Percentiles rank a stretch among this genome's conserved stretches.
Evolutionary conservation across 2,888 invertebrate species (phyloP).

Genomic region (Augochlorella aurata): DNA sequence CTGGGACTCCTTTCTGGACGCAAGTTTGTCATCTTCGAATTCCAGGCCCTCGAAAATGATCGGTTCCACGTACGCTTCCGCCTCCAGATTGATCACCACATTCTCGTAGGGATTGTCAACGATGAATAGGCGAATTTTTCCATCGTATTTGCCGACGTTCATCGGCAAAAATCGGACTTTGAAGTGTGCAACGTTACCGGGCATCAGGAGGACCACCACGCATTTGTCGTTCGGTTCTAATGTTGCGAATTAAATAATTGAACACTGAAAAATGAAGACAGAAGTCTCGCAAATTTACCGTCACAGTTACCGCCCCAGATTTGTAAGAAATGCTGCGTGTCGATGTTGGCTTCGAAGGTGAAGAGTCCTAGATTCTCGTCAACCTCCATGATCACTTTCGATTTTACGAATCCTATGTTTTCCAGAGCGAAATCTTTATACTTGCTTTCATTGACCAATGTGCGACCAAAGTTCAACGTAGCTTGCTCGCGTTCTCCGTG

Average conservation of each 20-base stretch:
- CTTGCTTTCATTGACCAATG: conserved; percentile 70
- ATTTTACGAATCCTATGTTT: conserved; percentile 80
- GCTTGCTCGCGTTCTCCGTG: conserved; percentile 62
- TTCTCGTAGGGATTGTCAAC: conserved; percentile 85
- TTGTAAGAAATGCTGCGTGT: conserved; percentile 23
- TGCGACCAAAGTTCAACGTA: conserved; percentile 77
- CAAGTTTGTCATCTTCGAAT: conserved; percentile 47
- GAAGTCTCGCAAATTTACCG: conserved; percentile 24
- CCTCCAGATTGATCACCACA: conserved; percentile 81
- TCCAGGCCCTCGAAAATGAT: conserved; percentile 81
- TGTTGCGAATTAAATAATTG: not conserved
- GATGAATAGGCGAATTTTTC: conserved; percentile 81
- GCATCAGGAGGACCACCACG: conserved; percentile 65
- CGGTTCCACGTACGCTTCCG: conserved; percentile 82
- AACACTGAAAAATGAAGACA: not conserved
- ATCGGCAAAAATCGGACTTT: conserved; percentile 77
- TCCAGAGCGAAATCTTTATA: conserved; percentile 73
- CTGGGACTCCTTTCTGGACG: not conserved
- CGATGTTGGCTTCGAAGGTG: conserved; percentile 18
- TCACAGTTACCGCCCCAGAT: conserved; percentile 23
- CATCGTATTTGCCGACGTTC: conserved; percentile 66
- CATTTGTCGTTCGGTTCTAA: conserved; percentile 46
- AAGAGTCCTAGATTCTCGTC: conserved; percentile 69
- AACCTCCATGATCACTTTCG: conserved; percentile 80
- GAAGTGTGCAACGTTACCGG: conserved; percentile 73